Evolutionary conservation across 1,140 invertebrate species (phyloP), one percentile per base, ranked within the genome.

Genomic region (Heterodera schachtii): DNA sequence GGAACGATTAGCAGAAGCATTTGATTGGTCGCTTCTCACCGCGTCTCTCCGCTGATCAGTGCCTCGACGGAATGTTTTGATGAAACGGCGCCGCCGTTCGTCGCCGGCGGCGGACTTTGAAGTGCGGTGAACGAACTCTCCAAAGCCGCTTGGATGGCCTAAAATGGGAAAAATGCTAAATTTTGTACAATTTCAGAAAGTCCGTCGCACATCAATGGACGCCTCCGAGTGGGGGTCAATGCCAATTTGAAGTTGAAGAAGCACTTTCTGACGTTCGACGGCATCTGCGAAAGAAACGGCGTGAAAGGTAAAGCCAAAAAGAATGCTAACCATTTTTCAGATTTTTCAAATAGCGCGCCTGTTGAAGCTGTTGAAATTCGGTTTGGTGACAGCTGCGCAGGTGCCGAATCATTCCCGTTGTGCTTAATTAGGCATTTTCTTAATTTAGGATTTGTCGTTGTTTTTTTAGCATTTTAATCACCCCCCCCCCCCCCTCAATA

Each of bases 331-430:
- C 83, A 73, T 74, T 84, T 81, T 84, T 84, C 11, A 85, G 70
- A 5, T 52, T 71, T 57, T 84, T 84, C 43, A 69, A 49, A 11
- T 66, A 19, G 76, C 84, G 49, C n/a, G 84, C 84, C 19, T 84
- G 31, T 49, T 84, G 78, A 9, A 85, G 43, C 43, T 78, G 52
- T 66, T 84, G 41, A 52, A 80, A 64, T 70, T 84, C 84, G 5
- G 19, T n/a, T 11, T 46, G 46, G 66, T 84, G 83, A 52, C 83
- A 84, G 71, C 84, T 85, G 6, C 84, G 80, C 46, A 84, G 49
- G 66, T 84, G 83, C 43, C 83, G 31, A 46, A 84, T 84, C 83
- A 84, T 84, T 66, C 83, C 83, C 16, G 83, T 84, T 44, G 83
- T 84, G 80, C 83, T 84, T 31, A 31, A 31, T 31, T 31, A 31